Conservation (phyloP, 1,140 invertebrate species). For the Neodiprion virginianus region DNA sequence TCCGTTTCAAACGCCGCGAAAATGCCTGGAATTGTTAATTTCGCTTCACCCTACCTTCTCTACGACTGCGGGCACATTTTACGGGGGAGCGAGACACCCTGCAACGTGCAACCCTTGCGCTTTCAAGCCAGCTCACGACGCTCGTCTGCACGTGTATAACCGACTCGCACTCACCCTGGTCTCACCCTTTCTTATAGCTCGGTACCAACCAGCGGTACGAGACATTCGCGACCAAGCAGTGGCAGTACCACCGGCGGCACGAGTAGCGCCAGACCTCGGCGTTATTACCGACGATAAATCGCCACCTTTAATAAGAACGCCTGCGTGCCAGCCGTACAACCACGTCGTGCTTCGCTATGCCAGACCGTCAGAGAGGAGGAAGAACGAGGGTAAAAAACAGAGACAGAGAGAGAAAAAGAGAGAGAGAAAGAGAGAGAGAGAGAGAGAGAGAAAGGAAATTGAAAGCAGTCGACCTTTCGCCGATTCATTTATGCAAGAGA, state of each 20-base stretch:
- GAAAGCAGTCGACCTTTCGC: slow-evolving; percentile 18
- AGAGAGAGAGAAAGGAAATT: slow-evolving; percentile 19
- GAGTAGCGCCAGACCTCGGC: slow-evolving; percentile 27
- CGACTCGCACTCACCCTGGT: not conserved
- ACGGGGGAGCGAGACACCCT: not conserved
- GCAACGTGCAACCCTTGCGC: not conserved
- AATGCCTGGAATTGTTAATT: slow-evolving; percentile 2
- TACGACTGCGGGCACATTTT: not conserved
- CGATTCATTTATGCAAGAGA: too few species aligned
- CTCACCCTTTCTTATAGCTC: not conserved
- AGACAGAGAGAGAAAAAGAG: slow-evolving; percentile 16
- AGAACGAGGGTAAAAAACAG: not conserved
- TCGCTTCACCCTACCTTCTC: not conserved
- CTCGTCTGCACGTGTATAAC: not conserved
- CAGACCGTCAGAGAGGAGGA: not conserved
- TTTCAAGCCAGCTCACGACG: not conserved
- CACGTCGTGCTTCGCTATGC: slow-evolving; percentile 2
- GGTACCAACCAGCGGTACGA: slow-evolving; percentile 20
- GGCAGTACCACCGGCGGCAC: slow-evolving; percentile 45
- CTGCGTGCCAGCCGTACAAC: slow-evolving; percentile 18
- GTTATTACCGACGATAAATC: slow-evolving; percentile 62
- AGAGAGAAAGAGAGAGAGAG: slow-evolving; percentile 13
- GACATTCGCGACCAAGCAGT: slow-evolving; percentile 42
- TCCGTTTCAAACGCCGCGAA: not conserved
- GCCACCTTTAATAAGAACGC: slow-evolving; percentile 59